Percentiles rank a stretch among this genome's conserved stretches.
phyloP scores from a whole-genome alignment of 1,140 invertebrate genomes.

The Samia ricini region DNA sequence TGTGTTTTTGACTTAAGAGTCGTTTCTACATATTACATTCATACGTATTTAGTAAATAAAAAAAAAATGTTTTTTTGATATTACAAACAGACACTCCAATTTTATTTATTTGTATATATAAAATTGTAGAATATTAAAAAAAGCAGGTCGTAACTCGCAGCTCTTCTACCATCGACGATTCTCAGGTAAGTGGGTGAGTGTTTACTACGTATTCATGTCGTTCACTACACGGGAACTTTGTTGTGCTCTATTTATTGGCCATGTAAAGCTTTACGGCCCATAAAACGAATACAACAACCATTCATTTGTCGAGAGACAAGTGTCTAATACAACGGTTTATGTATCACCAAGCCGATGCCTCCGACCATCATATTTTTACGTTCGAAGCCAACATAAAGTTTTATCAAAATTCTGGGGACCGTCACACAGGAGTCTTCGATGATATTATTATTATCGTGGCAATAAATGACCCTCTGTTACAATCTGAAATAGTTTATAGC shows the following conservation, averaged over 20 bases:
- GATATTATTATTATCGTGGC: not conserved
- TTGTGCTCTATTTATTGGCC: conserved; percentile 39
- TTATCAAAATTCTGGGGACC: conserved; percentile 1
- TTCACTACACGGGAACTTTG: conserved; percentile 22
- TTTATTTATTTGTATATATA: too few relatives aligned
- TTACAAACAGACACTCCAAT: too few relatives aligned
- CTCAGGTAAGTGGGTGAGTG: conserved; percentile 7
- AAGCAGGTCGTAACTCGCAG: conserved; percentile 4
- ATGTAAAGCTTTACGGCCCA: conserved; percentile 37
- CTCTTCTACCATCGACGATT: not conserved
- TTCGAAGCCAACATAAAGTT: conserved; percentile 4
- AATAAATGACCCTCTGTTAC: not conserved
- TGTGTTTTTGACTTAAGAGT: too few relatives aligned
- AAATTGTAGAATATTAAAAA: not conserved
- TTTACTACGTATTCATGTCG: conserved; percentile 13
- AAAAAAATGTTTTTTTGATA: too few relatives aligned
- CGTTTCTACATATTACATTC: too few relatives aligned
- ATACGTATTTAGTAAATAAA: too few relatives aligned
- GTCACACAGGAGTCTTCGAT: not conserved
- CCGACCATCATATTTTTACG: conserved; percentile 7
- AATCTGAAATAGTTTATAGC: not conserved
- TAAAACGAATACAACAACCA: conserved; percentile 34
- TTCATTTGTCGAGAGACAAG: conserved; percentile 41
- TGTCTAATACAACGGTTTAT: conserved; percentile 28
- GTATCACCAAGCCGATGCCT: conserved; percentile 4